A percentile compares a stretch with the other conserved stretches of the same genome.
Conservation (phyloP, 2,113 vertebrate genomes). For the Regulus satrapa region DNA sequence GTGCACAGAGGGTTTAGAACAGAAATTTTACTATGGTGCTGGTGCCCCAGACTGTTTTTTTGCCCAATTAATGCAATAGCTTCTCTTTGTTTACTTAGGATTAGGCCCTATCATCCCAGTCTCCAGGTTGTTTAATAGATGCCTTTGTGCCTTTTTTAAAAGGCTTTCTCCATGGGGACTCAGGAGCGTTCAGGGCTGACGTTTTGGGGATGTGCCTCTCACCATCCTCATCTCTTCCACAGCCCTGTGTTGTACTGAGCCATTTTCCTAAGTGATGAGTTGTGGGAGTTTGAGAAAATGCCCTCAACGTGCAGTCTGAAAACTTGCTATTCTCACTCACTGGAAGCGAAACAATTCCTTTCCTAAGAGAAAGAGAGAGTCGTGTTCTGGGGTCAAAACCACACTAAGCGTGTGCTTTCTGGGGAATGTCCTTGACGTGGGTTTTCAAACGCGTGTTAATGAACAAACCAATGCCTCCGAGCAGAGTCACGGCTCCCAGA, state of each 20-base stretch:
- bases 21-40: fast-evolving
- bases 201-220: neutral
- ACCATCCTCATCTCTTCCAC: neutral
- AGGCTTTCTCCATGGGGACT: neutral
- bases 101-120: neutral
- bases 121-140: neutral
- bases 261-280: neutral
- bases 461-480: conserved; percentile 13
- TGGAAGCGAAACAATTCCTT: neutral
- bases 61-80: neutral
- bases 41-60: neutral
- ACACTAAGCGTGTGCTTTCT: neutral
- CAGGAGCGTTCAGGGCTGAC: neutral
- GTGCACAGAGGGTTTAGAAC: neutral
- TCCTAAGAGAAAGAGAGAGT: neutral
- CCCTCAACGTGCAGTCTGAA: neutral
- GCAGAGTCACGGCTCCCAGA: neutral
- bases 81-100: neutral
- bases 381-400: neutral
- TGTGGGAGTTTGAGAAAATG: neutral
- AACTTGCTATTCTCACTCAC: neutral
- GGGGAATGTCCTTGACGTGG: neutral
- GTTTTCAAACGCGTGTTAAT: neutral
- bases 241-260: neutral
- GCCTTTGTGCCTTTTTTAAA: neutral